phyloP scores from a whole-genome alignment of 92 coral and sea anemone species.

The Scolanthus callimorphus region DNA sequence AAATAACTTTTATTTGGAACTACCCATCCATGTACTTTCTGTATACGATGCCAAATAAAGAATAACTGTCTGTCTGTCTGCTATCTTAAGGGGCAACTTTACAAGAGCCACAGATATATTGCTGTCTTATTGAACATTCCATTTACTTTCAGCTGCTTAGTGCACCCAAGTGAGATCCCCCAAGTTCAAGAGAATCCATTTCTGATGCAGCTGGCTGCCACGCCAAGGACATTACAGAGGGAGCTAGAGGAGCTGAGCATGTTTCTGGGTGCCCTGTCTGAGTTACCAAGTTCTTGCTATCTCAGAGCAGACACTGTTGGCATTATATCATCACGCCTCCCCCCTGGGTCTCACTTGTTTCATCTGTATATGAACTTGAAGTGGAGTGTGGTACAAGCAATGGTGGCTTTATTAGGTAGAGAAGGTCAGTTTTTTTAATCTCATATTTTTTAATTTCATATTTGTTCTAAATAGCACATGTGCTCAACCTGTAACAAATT shows the following conservation, averaged over 20 bases:
- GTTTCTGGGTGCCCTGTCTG: conserved; percentile 71
- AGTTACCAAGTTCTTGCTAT: conserved; percentile 55
- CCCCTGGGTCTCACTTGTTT: conserved; percentile 69
- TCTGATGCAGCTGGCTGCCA: conserved; percentile 27
- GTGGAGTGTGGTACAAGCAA: conserved; percentile 71
- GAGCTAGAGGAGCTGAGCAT: conserved; percentile 60
- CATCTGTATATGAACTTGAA: conserved; percentile 84
- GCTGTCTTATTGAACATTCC: neutral
- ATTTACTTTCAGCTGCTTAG: neutral
- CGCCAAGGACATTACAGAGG: conserved; percentile 47
- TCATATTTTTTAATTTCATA: neutral
- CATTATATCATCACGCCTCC: conserved; percentile 26
- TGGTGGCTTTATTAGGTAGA: conserved; percentile 45
- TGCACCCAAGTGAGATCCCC: neutral
- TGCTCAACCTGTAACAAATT: too few relatives aligned
- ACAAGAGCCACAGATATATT: too few relatives aligned
- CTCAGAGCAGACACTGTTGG: conserved; percentile 43
- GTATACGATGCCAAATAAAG: too few relatives aligned
- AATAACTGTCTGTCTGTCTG: too few relatives aligned
- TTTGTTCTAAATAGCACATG: too few relatives aligned
- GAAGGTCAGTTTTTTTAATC: conserved; percentile 46
- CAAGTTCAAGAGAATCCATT: conserved; percentile 20
- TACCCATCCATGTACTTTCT: too few relatives aligned
- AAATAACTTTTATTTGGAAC: too few relatives aligned
- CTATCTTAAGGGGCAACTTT: too few relatives aligned